Evolutionary conservation across 1,140 invertebrate genomes (phyloP), one percentile per base, ranked within the genome.

Genomic region (Campoletis sonorensis): DNA sequence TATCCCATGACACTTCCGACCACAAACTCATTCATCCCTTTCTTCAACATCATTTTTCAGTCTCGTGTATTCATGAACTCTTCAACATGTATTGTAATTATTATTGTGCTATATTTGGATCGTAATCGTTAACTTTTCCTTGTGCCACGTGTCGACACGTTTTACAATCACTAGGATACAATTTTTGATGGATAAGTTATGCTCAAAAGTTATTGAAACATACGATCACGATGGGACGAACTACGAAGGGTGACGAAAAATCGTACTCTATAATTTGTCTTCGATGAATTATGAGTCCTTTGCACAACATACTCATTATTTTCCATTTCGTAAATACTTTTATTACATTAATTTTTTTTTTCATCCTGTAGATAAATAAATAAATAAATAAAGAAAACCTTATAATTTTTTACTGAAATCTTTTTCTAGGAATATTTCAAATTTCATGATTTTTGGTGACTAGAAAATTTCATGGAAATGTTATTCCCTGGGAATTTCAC

Each of bases 1-100:
- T 90, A 87, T 90, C 86, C 84, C 87, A 87, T 89, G 87, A 89
- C 87, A 89, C 80, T 71, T 80, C 77, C 84, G 30, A 72, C 75
- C 80, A 64, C 82, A 84, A 84, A 82, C 78, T 84, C 77, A 87
- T 87, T 86, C 86, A 84, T 89, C 85, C 84, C 30, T 61, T 30
- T 11, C 73, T 13, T 18, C 67, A 70, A 33, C 21, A 23, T 64
- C 11, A 4, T 51, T n/a, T 37, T 18, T 33, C 72, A 18, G 49
- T 51, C 51, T 58, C 18, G 21, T 51, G 61, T 18, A 11, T 51
- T 1, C 8, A 33, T 10, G 21, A 75, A 49, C 27, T 23, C 51
- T 58, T 75, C 49, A 13, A 26, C 11, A 16, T 26, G 49, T 54
- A 79, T 40, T 68, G n/a, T 70, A 70, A 79, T 70, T 27, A 51